Evolutionary conservation across 2,113 vertebrate species (phyloP), one percentile per base, ranked within the genome.

Genomic region (Scopus umbretta): DNA sequence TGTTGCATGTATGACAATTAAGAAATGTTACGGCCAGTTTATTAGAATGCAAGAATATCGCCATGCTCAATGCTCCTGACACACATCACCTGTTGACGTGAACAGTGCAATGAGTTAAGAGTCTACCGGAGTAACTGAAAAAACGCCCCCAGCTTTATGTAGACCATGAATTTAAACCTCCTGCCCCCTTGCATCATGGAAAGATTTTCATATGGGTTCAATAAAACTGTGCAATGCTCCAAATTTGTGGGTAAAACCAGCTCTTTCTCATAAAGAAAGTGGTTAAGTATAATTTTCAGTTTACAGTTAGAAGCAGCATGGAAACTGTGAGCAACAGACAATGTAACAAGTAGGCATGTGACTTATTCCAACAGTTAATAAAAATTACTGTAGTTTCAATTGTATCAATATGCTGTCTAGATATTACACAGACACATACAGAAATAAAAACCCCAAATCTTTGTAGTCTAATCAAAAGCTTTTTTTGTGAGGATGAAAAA

Each of bases 161-260:
- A 71, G 27, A 76, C 25, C 49, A 22, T 32, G 56, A 92, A 94
- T 88, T 92, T 61, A 95, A 95, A 93, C 70, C 56, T 65, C 21
- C 88, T 94, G 83, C 52, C 16, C 56, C 66, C 23, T 21, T 49
- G 62, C 47, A 74, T 71, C 83, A 23, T 3, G 72, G 73, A 75
- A 63, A 63, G 42, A 43, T 92, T 94, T 96, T 95, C 95, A 96
- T 84, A 73, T 95, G 97, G 91, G 78, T 80, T 91, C 94, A 94
- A 96, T 96, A 86, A 94, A 96, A 72, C 23, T 13, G 20, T 16
- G 73, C 68, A 86, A 13, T 38, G 53, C 38, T 96, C 91, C 91
- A 96, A 62, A 93, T 81, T n/a, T 92, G 87, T 96, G 96, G 96
- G 66, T 85, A 74, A 89, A 91, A 82, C 45, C 94, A 93, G 65